Conservation (phyloP, 2,888 invertebrate species). For the Scrobipalpa costella region DNA sequence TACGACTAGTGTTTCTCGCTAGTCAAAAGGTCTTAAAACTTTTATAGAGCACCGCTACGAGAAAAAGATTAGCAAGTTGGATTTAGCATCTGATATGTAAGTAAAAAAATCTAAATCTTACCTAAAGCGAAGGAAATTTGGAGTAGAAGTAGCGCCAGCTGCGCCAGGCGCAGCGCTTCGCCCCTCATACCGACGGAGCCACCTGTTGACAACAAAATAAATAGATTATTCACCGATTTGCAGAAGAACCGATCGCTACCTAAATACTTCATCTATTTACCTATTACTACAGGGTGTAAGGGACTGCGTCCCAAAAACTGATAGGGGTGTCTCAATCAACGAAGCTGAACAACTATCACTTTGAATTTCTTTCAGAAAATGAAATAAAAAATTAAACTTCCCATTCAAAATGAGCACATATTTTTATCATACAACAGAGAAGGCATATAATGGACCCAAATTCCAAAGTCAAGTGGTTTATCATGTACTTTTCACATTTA, state of each 20-base stretch:
- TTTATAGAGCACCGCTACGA: neutral
- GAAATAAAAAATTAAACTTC: too few species aligned
- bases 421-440: neutral
- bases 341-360: too few species aligned
- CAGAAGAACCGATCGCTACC: neutral
- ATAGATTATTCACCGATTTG: neutral
- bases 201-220: conserved; percentile 49
- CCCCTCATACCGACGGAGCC: conserved; percentile 62
- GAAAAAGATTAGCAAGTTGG: neutral
- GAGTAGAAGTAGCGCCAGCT: conserved; percentile 65
- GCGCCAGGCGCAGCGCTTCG: conserved; percentile 70
- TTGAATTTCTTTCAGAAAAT: too few species aligned
- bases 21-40: neutral
- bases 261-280: too few species aligned
- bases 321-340: too few species aligned
- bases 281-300: too few species aligned
- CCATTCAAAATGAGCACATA: too few species aligned
- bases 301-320: too few species aligned
- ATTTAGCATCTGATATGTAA: neutral
- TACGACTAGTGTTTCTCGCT: neutral
- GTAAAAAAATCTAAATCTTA: conserved; percentile 47
- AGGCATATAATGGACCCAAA: neutral
- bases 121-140: conserved; percentile 67
- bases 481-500: neutral
- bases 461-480: neutral